Percentiles rank a stretch among this genome's conserved stretches.
These are phyloP conservation scores for Clarias batrachus DNA, from an alignment of 2,113 vertebrate species.

Conservation along the genomic window DNA sequence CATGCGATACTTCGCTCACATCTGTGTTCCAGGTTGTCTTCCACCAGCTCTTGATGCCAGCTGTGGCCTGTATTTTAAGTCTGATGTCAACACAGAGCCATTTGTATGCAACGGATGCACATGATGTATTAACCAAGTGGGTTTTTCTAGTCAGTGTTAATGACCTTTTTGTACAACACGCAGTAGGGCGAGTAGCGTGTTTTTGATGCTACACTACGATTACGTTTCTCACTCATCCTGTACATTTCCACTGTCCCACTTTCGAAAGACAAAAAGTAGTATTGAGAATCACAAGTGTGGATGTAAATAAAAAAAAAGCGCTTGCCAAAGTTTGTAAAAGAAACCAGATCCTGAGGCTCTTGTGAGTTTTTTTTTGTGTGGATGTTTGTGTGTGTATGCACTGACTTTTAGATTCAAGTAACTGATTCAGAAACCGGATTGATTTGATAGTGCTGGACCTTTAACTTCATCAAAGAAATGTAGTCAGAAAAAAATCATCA, in stretches of 20 bases:
- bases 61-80: constrained; percentile 18
- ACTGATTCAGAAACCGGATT: neutral
- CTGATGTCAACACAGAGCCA: neutral
- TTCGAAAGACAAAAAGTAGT: constrained; percentile 46
- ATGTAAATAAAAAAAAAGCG: constrained; percentile 79
- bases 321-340: constrained; percentile 82
- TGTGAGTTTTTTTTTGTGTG: constrained; percentile 42
- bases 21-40: constrained; percentile 2
- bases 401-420: neutral
- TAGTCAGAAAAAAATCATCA: no score
- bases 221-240: constrained; percentile 39
- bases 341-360: constrained; percentile 45
- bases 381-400: neutral
- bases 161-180: constrained; percentile 4
- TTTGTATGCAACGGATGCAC: constrained; percentile 3
- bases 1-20: neutral
- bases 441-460: neutral
- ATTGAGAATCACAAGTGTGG: constrained; percentile 67
- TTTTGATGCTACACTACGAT: constrained; percentile 7
- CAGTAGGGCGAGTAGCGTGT: constrained; percentile 9
- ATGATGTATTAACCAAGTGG: neutral
- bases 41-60: constrained; percentile 12
- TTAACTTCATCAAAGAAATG: no score
- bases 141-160: constrained; percentile 21
- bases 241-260: constrained; percentile 51